These are phyloP conservation scores for Sterrhoptilus dennistouni DNA, from an alignment of 2,113 vertebrate genomes.

Conservation along the genomic window DNA sequence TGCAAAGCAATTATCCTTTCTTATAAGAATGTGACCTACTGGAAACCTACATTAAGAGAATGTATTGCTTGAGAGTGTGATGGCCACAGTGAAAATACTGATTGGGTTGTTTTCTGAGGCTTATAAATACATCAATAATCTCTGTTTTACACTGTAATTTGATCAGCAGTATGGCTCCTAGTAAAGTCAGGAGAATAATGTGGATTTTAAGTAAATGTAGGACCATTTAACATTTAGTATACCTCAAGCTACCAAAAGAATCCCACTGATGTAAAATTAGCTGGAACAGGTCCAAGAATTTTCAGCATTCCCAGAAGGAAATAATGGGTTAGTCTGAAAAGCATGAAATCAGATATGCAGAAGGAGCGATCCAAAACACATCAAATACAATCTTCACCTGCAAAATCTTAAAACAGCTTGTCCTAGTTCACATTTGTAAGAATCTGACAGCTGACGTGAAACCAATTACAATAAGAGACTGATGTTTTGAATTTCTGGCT, in stretches of 20 bases:
- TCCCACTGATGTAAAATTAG: background rate
- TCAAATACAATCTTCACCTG: background rate
- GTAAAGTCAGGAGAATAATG: background rate
- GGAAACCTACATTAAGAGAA: background rate
- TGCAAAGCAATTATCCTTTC: background rate
- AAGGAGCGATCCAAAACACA: conserved; percentile 49
- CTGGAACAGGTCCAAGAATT: background rate
- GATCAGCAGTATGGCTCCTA: background rate
- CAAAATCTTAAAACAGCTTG: conserved; percentile 6
- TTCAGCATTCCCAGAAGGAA: conserved; percentile 12
- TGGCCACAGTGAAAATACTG: background rate
- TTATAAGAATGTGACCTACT: background rate
- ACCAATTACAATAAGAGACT: conserved; percentile 21
- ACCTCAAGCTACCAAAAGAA: background rate
- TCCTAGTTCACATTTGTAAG: background rate
- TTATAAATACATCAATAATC: background rate
- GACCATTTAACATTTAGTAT: background rate
- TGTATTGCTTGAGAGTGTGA: background rate
- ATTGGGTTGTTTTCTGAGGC: background rate
- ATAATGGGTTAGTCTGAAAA: conserved; percentile 7
- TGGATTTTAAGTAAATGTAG: background rate
- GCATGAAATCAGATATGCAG: conserved; percentile 45
- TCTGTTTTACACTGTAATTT: background rate
- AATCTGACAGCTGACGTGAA: conserved; percentile 40
- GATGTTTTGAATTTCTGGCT: conserved; percentile 46